Conservation (phyloP, 2,113 vertebrate species). For the Spea multiplicata region DNA sequence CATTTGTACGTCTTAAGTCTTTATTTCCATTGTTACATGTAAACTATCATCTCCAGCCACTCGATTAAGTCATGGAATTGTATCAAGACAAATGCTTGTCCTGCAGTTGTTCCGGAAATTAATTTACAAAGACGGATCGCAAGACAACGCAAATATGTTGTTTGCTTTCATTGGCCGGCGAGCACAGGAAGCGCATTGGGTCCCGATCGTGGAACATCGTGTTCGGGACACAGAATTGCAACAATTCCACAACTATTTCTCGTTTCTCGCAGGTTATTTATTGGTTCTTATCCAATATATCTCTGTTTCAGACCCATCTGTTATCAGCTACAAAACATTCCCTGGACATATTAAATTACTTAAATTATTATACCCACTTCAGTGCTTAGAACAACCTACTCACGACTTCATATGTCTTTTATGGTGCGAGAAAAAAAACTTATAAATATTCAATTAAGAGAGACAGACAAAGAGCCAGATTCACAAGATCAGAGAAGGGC, state of each 20-base stretch:
- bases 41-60: not conserved
- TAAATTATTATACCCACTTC: conserved; percentile 29
- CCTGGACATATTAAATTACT: conserved; percentile 26
- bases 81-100: not conserved
- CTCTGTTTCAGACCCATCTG: conserved; percentile 1
- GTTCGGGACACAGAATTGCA: no score
- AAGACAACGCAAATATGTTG: not conserved
- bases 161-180: not conserved
- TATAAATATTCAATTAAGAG: conserved; percentile 39
- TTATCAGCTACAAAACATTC: conserved; percentile 23
- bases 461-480: not conserved
- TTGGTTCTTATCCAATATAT: not conserved
- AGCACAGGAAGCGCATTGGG: not conserved
- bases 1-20: not conserved
- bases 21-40: not conserved
- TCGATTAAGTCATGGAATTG: not conserved
- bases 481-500: conserved; percentile 7
- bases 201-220: not conserved
- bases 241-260: not conserved
- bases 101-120: conserved; percentile 1
- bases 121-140: not conserved
- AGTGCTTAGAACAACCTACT: not conserved
- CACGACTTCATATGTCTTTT: conserved; percentile 10
- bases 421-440: conserved; percentile 10
- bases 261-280: not conserved